Percentiles rank a stretch among this genome's conserved stretches.
These are phyloP conservation scores for Cydia pomonella DNA, from an alignment of 1,140 invertebrate species.

Conservation along the genomic window DNA sequence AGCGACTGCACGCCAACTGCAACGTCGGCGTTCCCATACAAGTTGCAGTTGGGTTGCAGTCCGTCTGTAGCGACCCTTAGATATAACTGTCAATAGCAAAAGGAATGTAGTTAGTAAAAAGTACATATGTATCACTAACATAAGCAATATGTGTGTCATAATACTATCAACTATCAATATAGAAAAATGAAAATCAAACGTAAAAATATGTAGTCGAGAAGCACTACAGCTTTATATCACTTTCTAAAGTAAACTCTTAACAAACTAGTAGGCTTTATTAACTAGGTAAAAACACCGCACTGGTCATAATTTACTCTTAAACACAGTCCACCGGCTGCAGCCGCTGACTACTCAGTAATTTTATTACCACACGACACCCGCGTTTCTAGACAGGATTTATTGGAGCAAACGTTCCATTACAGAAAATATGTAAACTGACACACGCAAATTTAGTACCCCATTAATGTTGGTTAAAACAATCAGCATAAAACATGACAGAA, in stretches of 20 bases:
- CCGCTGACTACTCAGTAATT: conserved; percentile 14
- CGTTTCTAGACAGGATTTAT: conserved; percentile 31
- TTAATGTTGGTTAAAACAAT: conserved; percentile 49
- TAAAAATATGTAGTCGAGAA: neutral
- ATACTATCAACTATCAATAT: too few species aligned
- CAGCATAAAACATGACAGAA: conserved; percentile 51
- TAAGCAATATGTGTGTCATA: too few species aligned
- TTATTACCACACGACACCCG: conserved; percentile 25
- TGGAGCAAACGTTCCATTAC: conserved; percentile 24
- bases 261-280: neutral
- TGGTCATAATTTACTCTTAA: conserved; percentile 17
- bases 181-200: too few species aligned
- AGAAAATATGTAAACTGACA: conserved; percentile 30
- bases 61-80: too few species aligned
- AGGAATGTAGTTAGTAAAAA: too few species aligned
- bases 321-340: neutral
- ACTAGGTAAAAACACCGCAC: neutral
- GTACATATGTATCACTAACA: too few species aligned
- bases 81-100: too few species aligned
- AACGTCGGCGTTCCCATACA: too few species aligned
- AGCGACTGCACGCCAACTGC: too few species aligned
- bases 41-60: too few species aligned
- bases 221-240: neutral
- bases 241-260: conserved; percentile 3
- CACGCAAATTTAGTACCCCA: conserved; percentile 42